phyloP scores from a whole-genome alignment of 2,888 invertebrate species.

The Xestia ashworthii region DNA sequence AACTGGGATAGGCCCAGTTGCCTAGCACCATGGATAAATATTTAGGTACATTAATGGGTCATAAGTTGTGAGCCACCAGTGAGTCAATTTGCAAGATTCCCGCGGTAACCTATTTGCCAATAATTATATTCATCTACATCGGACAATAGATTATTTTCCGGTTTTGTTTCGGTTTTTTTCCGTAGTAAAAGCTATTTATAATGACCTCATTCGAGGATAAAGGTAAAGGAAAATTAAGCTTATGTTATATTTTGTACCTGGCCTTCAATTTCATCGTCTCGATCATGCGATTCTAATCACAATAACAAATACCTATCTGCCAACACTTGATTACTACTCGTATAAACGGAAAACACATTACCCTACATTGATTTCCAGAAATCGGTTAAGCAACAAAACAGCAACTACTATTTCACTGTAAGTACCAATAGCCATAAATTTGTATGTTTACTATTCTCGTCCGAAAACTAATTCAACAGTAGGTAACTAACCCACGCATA shows the following conservation, averaged over 20 bases:
- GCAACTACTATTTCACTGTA: constrained; percentile 6
- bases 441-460: constrained; percentile 17
- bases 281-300: not conserved
- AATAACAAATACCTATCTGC: constrained; percentile 14
- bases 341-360: constrained; percentile 20
- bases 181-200: not conserved
- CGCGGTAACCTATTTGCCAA: not conserved
- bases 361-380: constrained; percentile 11
- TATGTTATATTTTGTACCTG: not conserved
- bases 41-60: too few species aligned
- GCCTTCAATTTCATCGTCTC: not conserved
- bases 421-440: constrained; percentile 37
- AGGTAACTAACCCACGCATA: constrained; percentile 14
- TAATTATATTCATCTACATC: too few species aligned
- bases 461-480: constrained; percentile 19
- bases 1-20: too few species aligned
- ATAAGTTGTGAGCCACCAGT: too few species aligned
- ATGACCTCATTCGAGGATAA: not conserved
- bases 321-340: not conserved
- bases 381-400: constrained; percentile 6
- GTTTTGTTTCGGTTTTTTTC: not conserved
- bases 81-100: not conserved
- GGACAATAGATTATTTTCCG: not conserved
- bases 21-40: too few species aligned
- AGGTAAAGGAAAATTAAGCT: not conserved